Evolutionary conservation across 2,888 invertebrate genomes (phyloP).

Genomic region (Lepidocyrtinus sp.): DNA sequence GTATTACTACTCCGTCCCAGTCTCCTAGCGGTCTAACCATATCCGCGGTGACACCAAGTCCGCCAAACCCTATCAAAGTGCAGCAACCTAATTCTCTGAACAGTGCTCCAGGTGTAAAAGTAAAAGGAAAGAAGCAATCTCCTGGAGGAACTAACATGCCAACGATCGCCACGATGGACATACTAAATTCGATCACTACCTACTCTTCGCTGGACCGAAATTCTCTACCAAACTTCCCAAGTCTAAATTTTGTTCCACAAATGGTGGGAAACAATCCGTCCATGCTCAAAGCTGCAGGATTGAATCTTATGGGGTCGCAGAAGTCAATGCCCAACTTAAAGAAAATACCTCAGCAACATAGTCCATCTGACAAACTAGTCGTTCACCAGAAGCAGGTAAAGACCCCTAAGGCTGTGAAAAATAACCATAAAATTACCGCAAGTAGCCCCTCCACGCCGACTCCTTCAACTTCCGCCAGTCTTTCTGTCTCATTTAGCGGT

Average conservation of each 20-base stretch:
- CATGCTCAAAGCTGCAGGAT: slow-evolving; percentile 4
- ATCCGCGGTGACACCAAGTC: slow-evolving; percentile 36
- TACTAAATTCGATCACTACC: slow-evolving; percentile 14
- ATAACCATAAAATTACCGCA: neutral
- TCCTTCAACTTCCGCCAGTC: slow-evolving; percentile 2
- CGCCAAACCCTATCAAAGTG: neutral
- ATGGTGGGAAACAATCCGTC: neutral
- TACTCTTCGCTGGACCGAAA: no score
- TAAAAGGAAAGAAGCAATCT: slow-evolving; percentile 29
- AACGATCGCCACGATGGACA: neutral
- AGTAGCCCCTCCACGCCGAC: neutral
- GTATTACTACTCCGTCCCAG: slow-evolving; percentile 36
- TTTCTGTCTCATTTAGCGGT: slow-evolving; percentile 12
- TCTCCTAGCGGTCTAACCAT: slow-evolving; percentile 33
- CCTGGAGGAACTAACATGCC: neutral
- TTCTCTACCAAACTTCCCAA: slow-evolving; percentile 16
- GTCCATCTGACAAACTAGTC: slow-evolving; percentile 27
- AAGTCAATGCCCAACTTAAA: slow-evolving; percentile 53
- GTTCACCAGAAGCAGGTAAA: slow-evolving; percentile 38
- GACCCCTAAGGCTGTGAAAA: slow-evolving; percentile 35
- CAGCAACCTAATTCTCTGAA: neutral
- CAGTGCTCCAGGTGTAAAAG: neutral
- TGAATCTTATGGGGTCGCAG: slow-evolving; percentile 13
- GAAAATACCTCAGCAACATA: slow-evolving; percentile 25
- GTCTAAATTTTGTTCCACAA: slow-evolving; percentile 22